Conservation (phyloP, 2,113 vertebrate species). For the Kryptolebias marmoratus region DNA sequence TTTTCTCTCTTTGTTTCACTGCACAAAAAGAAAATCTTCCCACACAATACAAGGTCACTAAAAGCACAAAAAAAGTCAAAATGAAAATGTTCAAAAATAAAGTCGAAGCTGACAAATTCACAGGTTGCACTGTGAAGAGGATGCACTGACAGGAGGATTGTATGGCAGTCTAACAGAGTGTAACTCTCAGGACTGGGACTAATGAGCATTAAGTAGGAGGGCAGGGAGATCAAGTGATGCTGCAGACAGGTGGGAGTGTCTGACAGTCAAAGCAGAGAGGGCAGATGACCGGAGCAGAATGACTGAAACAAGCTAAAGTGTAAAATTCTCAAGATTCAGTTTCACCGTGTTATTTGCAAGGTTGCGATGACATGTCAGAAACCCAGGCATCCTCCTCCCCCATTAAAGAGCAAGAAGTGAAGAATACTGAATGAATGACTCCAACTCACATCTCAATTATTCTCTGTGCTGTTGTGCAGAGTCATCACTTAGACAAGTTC, state of each 20-base stretch:
- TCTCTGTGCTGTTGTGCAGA: constrained; percentile 62
- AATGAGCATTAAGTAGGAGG: not conserved
- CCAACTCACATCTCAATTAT: constrained; percentile 68
- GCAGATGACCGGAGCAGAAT: not conserved
- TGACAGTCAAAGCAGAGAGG: not conserved
- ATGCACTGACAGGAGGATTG: not conserved
- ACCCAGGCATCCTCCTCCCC: constrained; percentile 28
- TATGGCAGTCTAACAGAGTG: not conserved
- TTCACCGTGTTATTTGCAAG: constrained; percentile 27
- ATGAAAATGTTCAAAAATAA: not conserved
- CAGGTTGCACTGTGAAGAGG: not conserved
- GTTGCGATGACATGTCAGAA: constrained; percentile 55
- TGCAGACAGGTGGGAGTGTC: not conserved
- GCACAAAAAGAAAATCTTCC: not conserved
- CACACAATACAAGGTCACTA: not conserved
- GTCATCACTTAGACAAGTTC: constrained; percentile 74
- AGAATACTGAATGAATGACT: constrained; percentile 33
- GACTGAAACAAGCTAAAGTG: constrained; percentile 9
- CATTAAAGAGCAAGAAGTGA: constrained; percentile 40
- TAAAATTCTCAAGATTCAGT: constrained; percentile 17
- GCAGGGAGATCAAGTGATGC: not conserved
- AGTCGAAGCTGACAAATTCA: not conserved
- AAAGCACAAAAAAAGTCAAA: not conserved
- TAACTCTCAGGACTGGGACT: not conserved
- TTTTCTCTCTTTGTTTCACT: not conserved